A percentile compares a stretch with the other conserved stretches of the same genome.
Conservation (phyloP, 2,797 vertebrate species). For the Cottoperca gobio region DNA sequence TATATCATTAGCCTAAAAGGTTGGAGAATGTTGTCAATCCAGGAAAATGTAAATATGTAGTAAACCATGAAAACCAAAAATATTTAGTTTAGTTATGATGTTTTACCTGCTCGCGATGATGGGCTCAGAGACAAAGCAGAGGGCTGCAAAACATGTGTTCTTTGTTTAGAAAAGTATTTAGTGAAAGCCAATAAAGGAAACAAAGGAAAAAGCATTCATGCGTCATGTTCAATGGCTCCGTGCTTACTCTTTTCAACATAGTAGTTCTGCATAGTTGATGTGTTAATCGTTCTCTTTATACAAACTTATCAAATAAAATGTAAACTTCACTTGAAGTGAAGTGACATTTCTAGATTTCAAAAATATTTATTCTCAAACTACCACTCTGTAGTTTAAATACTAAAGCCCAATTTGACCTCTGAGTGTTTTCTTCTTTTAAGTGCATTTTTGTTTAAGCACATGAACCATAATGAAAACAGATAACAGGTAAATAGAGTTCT, state of each 20-base stretch:
- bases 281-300: slow-evolving; percentile 9
- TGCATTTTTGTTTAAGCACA: slow-evolving; percentile 25
- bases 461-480: background rate
- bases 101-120: background rate
- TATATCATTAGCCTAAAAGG: background rate
- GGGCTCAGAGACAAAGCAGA: background rate
- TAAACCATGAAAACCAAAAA: background rate
- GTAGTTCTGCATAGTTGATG: background rate
- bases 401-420: slow-evolving; percentile 8
- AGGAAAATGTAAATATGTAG: background rate
- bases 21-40: background rate
- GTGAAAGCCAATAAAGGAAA: slow-evolving; percentile 30
- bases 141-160: slow-evolving; percentile 2
- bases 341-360: background rate
- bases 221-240: background rate
- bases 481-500: slow-evolving; percentile 23
- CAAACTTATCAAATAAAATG: slow-evolving; percentile 19
- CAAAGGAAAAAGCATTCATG: slow-evolving; percentile 6
- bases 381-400: background rate
- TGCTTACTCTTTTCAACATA: slow-evolving; percentile 1
- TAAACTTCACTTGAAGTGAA: slow-evolving; percentile 16
- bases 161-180: slow-evolving; percentile 27
- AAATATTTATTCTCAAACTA: slow-evolving; percentile 12
- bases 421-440: slow-evolving; percentile 15
- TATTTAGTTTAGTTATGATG: background rate